Base-by-base conservation (phyloP, 1,140 invertebrate species). In the Hermetia illucens region DNA sequence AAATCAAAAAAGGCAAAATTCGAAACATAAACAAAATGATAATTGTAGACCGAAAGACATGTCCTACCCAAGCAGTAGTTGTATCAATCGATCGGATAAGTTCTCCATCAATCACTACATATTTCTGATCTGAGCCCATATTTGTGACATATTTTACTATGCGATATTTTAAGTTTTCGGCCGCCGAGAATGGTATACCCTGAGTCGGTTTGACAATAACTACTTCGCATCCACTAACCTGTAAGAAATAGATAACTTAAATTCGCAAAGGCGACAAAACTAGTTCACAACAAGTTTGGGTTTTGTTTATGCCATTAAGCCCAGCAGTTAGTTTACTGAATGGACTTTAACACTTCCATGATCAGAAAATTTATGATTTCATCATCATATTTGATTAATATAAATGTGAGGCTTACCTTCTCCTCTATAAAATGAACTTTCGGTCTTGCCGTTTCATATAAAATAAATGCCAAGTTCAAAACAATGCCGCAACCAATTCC, bases 401-500 rank as follows among this genome's bases (percentile, higher is more conserved):
- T 8, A 9, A n/a, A 5, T 36, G 8, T 10, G 12, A 24, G 8
- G 5, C 3, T 6, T 15, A 22, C 19, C n/a, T 25, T 12, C 16
- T 13, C 8, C 17, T 25, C 22, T 24, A 25, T 15, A 17, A 36
- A 6, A 16, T 21, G 8, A 24, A 33, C 17, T 15, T 68, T 68
- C 9, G 85, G 84, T 49, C 79, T 65, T 1, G 84, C 77, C 43
- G 74, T 72, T 37, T 74, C 75, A 54, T 83, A 85, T 6, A 88
- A 60, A 5, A 89, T 49, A 44, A 85, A 66, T 5, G 77, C 43
- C 1, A 87, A 54, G 47, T 85, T 82, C n/a, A 85, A 62, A 2
- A 60, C 64, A 13, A 85, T 72, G 16, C 85, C 86, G 50, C 80
- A 69, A 18, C 87, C 55, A 46, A 90, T 78, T 16, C 85, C 86